Evolutionary conservation across 1,140 invertebrate genomes (phyloP).

Genomic region (Caenorhabditis brenneri): DNA sequence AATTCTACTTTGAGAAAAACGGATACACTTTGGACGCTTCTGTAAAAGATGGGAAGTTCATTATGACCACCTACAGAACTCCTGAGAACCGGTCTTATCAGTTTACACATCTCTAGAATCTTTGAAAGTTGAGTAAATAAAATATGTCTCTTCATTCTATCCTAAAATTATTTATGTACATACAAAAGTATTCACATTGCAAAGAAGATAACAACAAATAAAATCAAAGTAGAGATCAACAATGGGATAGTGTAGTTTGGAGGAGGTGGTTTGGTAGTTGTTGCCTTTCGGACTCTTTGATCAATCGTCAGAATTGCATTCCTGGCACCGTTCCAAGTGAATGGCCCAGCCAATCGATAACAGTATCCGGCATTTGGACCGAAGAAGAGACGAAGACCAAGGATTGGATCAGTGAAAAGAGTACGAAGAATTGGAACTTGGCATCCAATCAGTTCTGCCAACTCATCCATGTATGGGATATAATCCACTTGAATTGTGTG

Average conservation of each 20-base stretch:
- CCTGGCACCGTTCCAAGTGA: slow-evolving; percentile 55
- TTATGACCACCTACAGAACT: not conserved
- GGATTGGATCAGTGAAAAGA: slow-evolving; percentile 56
- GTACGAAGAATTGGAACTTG: slow-evolving; percentile 70
- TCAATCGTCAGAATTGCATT: slow-evolving; percentile 59
- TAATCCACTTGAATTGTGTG: slow-evolving; percentile 73
- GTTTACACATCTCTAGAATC: not conserved
- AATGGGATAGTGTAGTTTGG: not conserved
- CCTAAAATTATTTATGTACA: not conserved
- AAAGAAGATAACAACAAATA: not conserved
- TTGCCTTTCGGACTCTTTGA: slow-evolving; percentile 57
- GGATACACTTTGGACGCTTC: not conserved
- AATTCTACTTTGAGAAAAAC: slow-evolving; percentile 3
- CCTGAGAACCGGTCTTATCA: not conserved
- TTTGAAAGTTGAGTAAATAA: too few relatives aligned
- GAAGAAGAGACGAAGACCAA: slow-evolving; percentile 55
- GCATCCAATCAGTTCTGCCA: slow-evolving; percentile 71
- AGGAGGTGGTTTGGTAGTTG: slow-evolving; percentile 52
- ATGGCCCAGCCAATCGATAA: slow-evolving; percentile 56
- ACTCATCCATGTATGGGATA: slow-evolving; percentile 71
- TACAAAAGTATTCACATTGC: not conserved
- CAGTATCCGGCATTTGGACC: slow-evolving; percentile 60
- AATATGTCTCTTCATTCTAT: not conserved
- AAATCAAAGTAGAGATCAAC: not conserved
- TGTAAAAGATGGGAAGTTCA: not conserved